phyloP scores from a whole-genome alignment of 2,797 vertebrate genomes.

The Danio kyathit region DNA sequence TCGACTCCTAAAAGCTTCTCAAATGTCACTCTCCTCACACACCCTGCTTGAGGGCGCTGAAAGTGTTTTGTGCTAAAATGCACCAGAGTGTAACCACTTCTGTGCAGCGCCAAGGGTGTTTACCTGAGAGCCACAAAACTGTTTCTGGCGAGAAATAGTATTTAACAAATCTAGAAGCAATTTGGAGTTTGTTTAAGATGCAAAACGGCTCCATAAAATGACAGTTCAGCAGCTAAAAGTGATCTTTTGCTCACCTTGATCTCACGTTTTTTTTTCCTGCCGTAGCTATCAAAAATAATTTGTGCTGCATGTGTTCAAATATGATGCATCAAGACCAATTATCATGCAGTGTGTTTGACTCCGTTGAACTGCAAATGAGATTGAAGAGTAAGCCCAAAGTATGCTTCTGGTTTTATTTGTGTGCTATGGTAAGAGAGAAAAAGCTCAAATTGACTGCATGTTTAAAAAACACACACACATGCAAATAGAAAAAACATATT shows the following conservation, averaged over 20 bases:
- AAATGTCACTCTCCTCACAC: constrained; percentile 53
- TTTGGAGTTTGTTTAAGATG: not conserved
- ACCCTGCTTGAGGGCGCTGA: constrained; percentile 9
- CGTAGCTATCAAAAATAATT: not conserved
- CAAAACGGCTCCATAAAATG: not conserved
- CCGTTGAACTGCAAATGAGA: not conserved
- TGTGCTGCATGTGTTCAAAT: not conserved
- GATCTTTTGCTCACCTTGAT: not conserved
- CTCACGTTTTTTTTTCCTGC: not conserved
- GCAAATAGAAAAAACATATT: no score
- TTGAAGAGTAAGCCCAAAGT: not conserved
- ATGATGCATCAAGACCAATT: not conserved
- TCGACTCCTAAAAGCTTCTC: constrained; percentile 53
- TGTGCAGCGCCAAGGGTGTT: not conserved
- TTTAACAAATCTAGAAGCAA: not conserved
- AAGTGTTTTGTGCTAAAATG: constrained; percentile 31
- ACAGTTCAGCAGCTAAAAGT: not conserved
- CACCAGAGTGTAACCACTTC: constrained; percentile 24
- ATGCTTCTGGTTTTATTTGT: no score
- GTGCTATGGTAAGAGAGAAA: no score
- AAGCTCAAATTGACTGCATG: no score
- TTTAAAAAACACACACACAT: no score
- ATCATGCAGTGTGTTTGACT: not conserved
- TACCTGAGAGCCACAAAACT: not conserved
- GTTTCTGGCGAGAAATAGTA: not conserved